Evolutionary conservation across 2,888 invertebrate genomes (phyloP).

Genomic region (Drosophila borealis): DNA sequence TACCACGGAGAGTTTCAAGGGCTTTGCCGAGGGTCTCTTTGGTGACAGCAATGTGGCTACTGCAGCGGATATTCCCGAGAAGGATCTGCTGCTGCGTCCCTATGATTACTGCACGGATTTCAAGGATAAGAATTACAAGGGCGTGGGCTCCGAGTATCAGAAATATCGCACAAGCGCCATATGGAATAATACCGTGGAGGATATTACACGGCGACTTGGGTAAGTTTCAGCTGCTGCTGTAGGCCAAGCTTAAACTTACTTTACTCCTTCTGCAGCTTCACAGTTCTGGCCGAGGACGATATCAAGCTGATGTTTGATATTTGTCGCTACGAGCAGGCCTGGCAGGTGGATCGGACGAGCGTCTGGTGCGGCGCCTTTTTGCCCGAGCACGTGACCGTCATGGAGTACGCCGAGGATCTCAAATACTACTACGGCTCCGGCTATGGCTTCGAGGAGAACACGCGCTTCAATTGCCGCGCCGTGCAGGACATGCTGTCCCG

Average conservation of each 20-base stretch:
- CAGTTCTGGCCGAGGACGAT: slow-evolving; percentile 85
- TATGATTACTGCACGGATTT: slow-evolving; percentile 88
- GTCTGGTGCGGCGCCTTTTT: slow-evolving; percentile 93
- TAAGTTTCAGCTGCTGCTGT: slow-evolving; percentile 60
- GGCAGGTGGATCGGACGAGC: slow-evolving; percentile 88
- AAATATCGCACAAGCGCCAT: slow-evolving; percentile 75
- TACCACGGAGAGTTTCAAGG: slow-evolving; percentile 87
- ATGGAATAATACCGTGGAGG: slow-evolving; percentile 84
- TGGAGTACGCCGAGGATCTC: slow-evolving; percentile 93
- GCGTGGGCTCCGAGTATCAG: slow-evolving; percentile 82
- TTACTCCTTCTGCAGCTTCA: slow-evolving; percentile 65
- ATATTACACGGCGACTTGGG: slow-evolving; percentile 86
- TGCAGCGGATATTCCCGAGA: slow-evolving; percentile 65
- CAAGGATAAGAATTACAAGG: slow-evolving; percentile 86
- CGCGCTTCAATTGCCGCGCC: slow-evolving; percentile 89
- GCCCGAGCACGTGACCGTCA: slow-evolving; percentile 89
- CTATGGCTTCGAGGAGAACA: slow-evolving; percentile 88
- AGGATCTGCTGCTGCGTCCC: slow-evolving; percentile 86
- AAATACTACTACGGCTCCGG: slow-evolving; percentile 91
- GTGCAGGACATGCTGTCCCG: slow-evolving; percentile 90
- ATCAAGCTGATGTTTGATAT: slow-evolving; percentile 90
- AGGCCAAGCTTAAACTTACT: too few relatives aligned
- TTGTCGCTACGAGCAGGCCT: slow-evolving; percentile 93
- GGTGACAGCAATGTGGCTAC: slow-evolving; percentile 79
- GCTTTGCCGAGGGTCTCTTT: slow-evolving; percentile 87